Conservation (phyloP, 2,113 vertebrate species). For the Ochotona curzoniae region DNA sequence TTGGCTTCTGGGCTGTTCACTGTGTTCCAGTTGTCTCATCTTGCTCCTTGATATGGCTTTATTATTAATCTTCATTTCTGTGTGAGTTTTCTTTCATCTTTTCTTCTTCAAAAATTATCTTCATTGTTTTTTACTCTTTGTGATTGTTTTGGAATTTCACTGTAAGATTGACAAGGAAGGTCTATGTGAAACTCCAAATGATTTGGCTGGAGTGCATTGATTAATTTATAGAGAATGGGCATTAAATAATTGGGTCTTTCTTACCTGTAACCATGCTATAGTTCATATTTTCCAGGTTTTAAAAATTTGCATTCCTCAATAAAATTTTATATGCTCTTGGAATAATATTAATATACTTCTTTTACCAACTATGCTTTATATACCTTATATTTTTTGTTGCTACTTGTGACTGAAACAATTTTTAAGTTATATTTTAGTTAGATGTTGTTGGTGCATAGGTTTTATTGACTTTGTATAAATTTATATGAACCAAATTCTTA, state of each 20-base stretch:
- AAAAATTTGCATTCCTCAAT: conserved; percentile 50
- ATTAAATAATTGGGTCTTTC: not conserved
- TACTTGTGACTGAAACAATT: conserved; percentile 25
- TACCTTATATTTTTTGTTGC: conserved; percentile 51
- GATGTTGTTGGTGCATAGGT: conserved; percentile 27
- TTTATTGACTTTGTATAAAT: conserved; percentile 70
- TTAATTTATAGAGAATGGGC: conserved; percentile 53
- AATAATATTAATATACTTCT: conserved; percentile 39
- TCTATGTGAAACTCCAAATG: not conserved
- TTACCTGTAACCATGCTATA: not conserved
- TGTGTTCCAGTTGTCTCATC: not conserved
- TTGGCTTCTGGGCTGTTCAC: not conserved
- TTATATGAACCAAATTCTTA: conserved; percentile 57
- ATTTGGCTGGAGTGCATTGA: conserved; percentile 50
- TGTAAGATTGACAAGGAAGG: not conserved
- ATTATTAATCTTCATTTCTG: not conserved
- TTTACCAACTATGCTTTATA: not conserved
- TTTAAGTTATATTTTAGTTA: conserved; percentile 74
- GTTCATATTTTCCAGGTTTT: not conserved
- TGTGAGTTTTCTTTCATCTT: not conserved
- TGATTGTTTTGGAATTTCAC: conserved; percentile 49
- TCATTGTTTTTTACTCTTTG: conserved; percentile 44
- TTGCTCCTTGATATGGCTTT: not conserved
- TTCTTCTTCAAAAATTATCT: conserved; percentile 11
- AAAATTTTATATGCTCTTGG: conserved; percentile 48